Conservation (phyloP, 2,797 vertebrate species). For the Lemur catta region DNA sequence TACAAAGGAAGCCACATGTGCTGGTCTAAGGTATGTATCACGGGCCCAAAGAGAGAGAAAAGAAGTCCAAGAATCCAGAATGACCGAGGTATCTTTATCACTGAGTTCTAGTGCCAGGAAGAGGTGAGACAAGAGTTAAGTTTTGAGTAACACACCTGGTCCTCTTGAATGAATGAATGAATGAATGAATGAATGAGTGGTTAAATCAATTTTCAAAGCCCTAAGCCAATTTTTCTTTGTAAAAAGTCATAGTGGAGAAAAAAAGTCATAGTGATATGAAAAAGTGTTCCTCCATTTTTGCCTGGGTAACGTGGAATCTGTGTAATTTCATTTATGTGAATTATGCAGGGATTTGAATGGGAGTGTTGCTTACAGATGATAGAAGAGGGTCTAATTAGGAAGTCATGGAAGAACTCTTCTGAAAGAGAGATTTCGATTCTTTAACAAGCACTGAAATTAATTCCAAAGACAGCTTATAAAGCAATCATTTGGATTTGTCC, state of each 20-base stretch:
- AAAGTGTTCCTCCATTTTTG: neutral
- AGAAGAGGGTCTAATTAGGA: slow-evolving; percentile 1
- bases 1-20: neutral
- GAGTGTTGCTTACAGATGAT: neutral
- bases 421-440: neutral
- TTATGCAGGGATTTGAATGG: neutral
- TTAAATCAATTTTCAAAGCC: neutral
- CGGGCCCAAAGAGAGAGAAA: neutral
- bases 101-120: neutral
- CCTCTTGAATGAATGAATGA: neutral
- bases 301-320: slow-evolving; percentile 16
- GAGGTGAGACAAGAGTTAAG: neutral
- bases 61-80: neutral
- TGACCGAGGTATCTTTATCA: neutral
- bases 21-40: neutral
- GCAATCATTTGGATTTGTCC: neutral
- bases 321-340: slow-evolving; percentile 20
- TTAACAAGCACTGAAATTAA: slow-evolving; percentile 8
- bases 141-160: neutral
- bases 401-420: neutral
- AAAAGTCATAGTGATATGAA: neutral
- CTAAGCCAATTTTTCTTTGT: neutral
- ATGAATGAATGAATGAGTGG: neutral
- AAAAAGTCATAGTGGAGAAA: neutral
- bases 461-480: neutral